Percentiles rank a stretch among this genome's conserved stretches.
phyloP scores from a whole-genome alignment of 1,140 invertebrate genomes.

The Drosophila grimshawi region DNA sequence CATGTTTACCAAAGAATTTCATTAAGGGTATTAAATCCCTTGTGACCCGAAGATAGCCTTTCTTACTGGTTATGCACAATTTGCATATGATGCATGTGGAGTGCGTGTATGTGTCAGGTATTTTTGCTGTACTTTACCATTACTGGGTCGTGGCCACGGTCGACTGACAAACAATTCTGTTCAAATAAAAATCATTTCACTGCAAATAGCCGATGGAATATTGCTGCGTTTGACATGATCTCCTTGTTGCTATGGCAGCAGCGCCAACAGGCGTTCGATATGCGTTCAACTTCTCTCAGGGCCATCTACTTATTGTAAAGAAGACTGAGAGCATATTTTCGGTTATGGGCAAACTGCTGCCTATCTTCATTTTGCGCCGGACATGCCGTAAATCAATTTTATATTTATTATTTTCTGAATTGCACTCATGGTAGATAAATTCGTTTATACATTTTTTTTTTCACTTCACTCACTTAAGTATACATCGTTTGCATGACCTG shows the following conservation, averaged over 20 bases:
- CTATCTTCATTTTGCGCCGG: constrained; percentile 34
- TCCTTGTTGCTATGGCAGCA: constrained; percentile 34
- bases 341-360: constrained; percentile 51
- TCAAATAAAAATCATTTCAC: constrained; percentile 76
- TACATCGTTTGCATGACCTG: constrained; percentile 67
- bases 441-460: constrained; percentile 47
- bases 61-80: neutral
- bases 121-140: constrained; percentile 19
- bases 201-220: constrained; percentile 67
- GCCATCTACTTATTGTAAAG: constrained; percentile 59
- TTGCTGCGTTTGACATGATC: constrained; percentile 68
- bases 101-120: constrained; percentile 7
- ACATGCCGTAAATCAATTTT: constrained; percentile 80
- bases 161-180: constrained; percentile 47
- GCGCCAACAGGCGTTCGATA: neutral
- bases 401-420: constrained; percentile 83
- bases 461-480: constrained; percentile 73
- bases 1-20: neutral
- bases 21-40: neutral
- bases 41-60: neutral
- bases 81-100: neutral
- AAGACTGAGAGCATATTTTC: constrained; percentile 63
- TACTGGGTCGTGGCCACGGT: neutral
- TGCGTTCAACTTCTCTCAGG: constrained; percentile 28
- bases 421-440: constrained; percentile 52